Evolutionary conservation across 2,113 vertebrate genomes (phyloP).

Genomic region (Brachionichthys hirsutus): DNA sequence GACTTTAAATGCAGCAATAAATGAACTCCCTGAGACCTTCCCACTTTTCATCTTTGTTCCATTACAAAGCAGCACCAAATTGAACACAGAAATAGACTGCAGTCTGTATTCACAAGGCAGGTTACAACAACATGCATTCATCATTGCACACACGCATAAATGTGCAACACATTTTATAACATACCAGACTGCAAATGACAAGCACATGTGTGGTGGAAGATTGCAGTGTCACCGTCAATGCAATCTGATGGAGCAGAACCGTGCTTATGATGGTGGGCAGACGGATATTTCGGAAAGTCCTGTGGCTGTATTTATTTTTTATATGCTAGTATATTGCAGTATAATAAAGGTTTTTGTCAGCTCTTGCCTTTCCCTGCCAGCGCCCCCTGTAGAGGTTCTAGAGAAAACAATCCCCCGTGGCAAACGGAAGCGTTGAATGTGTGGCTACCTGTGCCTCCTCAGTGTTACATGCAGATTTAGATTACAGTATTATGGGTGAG

Average conservation of each 20-base stretch:
- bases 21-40: slow-evolving; percentile 54
- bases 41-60: slow-evolving; percentile 36
- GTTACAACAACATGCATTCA: slow-evolving; percentile 71
- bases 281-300: slow-evolving; percentile 29
- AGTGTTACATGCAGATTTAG: slow-evolving; percentile 31
- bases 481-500: slow-evolving; percentile 25
- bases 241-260: slow-evolving; percentile 26
- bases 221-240: slow-evolving; percentile 40
- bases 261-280: slow-evolving; percentile 13
- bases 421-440: too few relatives aligned
- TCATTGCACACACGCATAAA: slow-evolving; percentile 62
- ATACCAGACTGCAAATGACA: slow-evolving; percentile 65
- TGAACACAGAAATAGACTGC: slow-evolving; percentile 55
- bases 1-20: slow-evolving; percentile 20
- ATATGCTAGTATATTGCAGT: background rate
- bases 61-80: slow-evolving; percentile 38
- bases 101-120: slow-evolving; percentile 59
- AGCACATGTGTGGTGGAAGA: slow-evolving; percentile 62
- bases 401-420: background rate
- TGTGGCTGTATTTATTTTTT: slow-evolving; percentile 12
- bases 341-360: slow-evolving; percentile 3
- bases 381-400: slow-evolving; percentile 14
- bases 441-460: slow-evolving; percentile 8
- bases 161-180: slow-evolving; percentile 69
- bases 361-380: slow-evolving; percentile 1